Evolutionary conservation across 2,888 invertebrate genomes (phyloP).

Genomic region (Erynnis tages): DNA sequence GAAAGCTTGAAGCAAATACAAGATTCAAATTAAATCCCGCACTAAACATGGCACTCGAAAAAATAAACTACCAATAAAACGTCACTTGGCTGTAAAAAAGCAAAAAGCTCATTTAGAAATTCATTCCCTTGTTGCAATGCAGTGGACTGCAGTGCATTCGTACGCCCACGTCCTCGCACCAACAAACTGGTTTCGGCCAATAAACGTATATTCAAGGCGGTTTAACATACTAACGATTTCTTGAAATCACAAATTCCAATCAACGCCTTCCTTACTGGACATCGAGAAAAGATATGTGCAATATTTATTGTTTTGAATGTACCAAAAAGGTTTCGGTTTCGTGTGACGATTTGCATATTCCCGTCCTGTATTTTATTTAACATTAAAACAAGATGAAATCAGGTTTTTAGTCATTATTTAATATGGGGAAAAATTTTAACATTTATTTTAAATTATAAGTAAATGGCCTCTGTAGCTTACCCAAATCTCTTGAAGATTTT

Average conservation of each 20-base stretch:
- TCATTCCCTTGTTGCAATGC: slow-evolving; percentile 59
- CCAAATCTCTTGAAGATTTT: too few relatives aligned
- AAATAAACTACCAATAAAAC: slow-evolving; percentile 15
- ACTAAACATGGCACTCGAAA: slow-evolving; percentile 3
- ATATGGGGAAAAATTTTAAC: too few relatives aligned
- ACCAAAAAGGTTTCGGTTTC: too few relatives aligned
- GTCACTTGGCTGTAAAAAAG: slow-evolving; percentile 20
- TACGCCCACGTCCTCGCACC: slow-evolving; percentile 49
- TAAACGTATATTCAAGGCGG: slow-evolving; percentile 39
- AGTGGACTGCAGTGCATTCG: slow-evolving; percentile 51
- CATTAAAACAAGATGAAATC: too few relatives aligned
- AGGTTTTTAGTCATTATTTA: too few relatives aligned
- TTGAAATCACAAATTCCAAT: slow-evolving; percentile 60
- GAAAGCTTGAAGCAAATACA: too few relatives aligned
- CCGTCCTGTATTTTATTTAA: too few relatives aligned
- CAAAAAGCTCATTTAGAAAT: slow-evolving; percentile 34
- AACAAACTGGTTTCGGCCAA: slow-evolving; percentile 55
- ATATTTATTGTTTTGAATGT: background rate
- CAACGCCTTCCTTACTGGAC: slow-evolving; percentile 35
- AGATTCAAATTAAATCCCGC: background rate
- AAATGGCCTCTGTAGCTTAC: too few relatives aligned
- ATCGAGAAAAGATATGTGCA: background rate
- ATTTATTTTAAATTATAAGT: too few relatives aligned
- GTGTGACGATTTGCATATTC: too few relatives aligned
- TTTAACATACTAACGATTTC: slow-evolving; percentile 48